phyloP scores from a whole-genome alignment of 2,797 vertebrate genomes.

The Masticophis lateralis region DNA sequence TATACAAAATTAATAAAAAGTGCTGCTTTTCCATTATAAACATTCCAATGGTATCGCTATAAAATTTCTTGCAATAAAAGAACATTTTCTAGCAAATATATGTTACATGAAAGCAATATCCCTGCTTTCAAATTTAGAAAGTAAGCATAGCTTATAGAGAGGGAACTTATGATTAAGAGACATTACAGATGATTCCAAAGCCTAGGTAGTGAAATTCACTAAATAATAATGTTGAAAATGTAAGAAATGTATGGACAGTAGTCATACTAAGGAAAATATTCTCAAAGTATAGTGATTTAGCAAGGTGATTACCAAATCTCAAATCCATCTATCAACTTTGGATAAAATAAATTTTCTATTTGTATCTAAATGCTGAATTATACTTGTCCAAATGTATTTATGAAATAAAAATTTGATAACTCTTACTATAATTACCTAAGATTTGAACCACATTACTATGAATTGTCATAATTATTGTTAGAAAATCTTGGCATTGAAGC shows the following conservation, averaged over 20 bases:
- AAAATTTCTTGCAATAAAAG: constrained; percentile 44
- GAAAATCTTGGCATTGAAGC: not conserved
- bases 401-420: not conserved
- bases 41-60: constrained; percentile 57
- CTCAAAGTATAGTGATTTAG: not conserved
- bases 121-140: constrained; percentile 37
- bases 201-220: not conserved
- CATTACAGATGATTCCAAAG: not conserved
- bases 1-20: constrained; percentile 74
- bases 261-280: not conserved
- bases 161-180: constrained; percentile 26
- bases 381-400: not conserved
- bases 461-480: not conserved
- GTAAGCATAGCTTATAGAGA: not conserved
- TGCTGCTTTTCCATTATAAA: constrained; percentile 69
- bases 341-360: not conserved
- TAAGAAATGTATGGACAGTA: not conserved
- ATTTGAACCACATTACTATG: not conserved
- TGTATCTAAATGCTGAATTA: not conserved
- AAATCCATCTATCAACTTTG: not conserved
- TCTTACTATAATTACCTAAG: not conserved
- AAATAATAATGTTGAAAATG: constrained; percentile 24
- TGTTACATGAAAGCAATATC: not conserved
- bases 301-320: not conserved
- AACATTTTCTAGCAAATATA: constrained; percentile 24